A percentile compares a stretch with the other conserved stretches of the same genome.
Conservation (phyloP, 2,888 invertebrate genomes). For the Actias luna region DNA sequence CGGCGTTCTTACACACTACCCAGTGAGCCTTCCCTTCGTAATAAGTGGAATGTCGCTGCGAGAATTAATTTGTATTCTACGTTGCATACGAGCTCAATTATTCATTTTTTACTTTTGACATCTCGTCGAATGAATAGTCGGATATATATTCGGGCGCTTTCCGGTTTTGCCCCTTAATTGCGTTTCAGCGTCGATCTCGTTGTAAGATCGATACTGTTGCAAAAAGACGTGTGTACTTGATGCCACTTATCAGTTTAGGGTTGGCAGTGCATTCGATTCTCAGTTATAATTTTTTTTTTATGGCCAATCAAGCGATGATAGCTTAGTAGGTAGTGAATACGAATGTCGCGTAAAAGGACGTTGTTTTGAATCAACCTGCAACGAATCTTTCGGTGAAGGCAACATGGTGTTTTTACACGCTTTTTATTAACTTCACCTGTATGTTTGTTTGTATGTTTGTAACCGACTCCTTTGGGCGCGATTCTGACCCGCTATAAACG, state of each 20-base stretch:
- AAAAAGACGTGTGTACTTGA: neutral
- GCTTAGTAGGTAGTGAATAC: too few species aligned
- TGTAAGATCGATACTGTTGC: neutral
- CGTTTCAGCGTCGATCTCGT: constrained; percentile 1
- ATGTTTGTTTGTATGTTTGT: too few species aligned
- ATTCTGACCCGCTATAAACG: too few species aligned
- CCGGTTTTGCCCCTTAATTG: constrained; percentile 7
- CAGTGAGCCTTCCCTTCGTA: neutral
- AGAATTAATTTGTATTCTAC: constrained; percentile 4
- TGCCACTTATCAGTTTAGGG: neutral
- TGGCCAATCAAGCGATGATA: too few species aligned
- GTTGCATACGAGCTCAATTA: constrained; percentile 4
- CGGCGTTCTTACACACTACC: too few species aligned
- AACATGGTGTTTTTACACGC: too few species aligned
- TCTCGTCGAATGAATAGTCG: neutral
- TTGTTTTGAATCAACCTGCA: too few species aligned
- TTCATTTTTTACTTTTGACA: constrained; percentile 2
- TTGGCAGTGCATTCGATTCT: neutral
- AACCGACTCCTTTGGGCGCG: too few species aligned
- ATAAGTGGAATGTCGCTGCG: neutral
- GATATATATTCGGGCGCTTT: constrained; percentile 3
- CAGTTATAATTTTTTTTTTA: neutral
- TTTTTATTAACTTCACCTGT: too few species aligned
- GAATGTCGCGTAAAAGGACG: too few species aligned
- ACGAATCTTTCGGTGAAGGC: too few species aligned